phyloP scores from a whole-genome alignment of 1,140 invertebrate genomes.

The Dufourea novaeangliae region DNA sequence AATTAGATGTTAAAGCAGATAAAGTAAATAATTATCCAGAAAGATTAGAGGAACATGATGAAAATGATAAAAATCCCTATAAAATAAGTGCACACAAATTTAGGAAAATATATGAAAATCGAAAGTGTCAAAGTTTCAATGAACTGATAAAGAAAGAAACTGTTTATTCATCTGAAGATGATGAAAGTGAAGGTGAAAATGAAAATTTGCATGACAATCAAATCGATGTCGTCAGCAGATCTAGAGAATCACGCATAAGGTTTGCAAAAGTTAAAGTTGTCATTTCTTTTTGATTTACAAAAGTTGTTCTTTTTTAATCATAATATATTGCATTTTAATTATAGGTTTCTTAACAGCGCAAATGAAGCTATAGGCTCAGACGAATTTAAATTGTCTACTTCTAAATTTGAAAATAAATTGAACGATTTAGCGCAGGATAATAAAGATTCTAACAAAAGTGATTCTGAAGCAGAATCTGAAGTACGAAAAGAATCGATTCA shows the following conservation, averaged over 20 bases:
- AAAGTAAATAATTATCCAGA: slow-evolving; percentile 20
- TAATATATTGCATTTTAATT: slow-evolving; percentile 18
- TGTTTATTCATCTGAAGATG: slow-evolving; percentile 51
- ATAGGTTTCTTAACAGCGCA: slow-evolving; percentile 48
- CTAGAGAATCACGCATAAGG: slow-evolving; percentile 68
- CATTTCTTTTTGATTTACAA: background rate
- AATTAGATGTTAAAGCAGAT: slow-evolving; percentile 15
- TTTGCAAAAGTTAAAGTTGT: slow-evolving; percentile 38
- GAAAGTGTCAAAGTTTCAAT: slow-evolving; percentile 50
- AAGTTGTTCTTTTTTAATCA: background rate
- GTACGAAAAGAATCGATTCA: slow-evolving; percentile 32
- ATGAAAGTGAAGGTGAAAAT: slow-evolving; percentile 48
- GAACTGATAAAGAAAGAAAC: slow-evolving; percentile 54
- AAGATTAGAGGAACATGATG: slow-evolving; percentile 22
- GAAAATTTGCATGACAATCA: slow-evolving; percentile 28
- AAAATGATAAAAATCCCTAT: background rate
- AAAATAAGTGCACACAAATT: slow-evolving; percentile 42
- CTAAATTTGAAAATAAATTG: slow-evolving; percentile 36
- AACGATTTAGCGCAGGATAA: slow-evolving; percentile 28
- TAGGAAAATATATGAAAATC: slow-evolving; percentile 46
- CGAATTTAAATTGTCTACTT: slow-evolving; percentile 40
- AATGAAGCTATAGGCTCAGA: slow-evolving; percentile 42
- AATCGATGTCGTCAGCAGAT: slow-evolving; percentile 47
- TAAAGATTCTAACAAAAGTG: slow-evolving; percentile 40
- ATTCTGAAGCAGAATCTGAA: slow-evolving; percentile 46